Evolutionary conservation across 1,140 invertebrate species (phyloP), one percentile per base, ranked within the genome.

Genomic region (Calosoma granatense): DNA sequence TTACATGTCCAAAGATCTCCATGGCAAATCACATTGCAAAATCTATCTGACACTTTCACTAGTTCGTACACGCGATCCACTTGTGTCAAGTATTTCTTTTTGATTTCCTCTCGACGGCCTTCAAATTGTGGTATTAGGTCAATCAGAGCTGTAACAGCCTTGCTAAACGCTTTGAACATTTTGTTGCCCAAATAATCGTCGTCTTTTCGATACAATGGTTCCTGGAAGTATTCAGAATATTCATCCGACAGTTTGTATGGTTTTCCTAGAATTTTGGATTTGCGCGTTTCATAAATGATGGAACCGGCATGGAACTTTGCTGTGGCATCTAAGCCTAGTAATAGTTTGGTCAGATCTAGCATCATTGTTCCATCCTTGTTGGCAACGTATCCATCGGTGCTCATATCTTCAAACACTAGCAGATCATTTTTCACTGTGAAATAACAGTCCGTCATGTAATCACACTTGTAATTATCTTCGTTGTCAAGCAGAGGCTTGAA

Each of bases 1-100:
- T 84, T 85, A 36, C 80, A 82, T 19, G 74, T 73, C 81, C 82
- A 84, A 2, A 80, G 67, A 70, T 85, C 78, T 0, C 77, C 76
- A 65, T 84, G 84, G 36, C 73, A 75, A 4, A 83, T 67, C 0
- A 83, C 81, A 58, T 81, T 83, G 70, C 66, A 21, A 72, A 63
- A 11, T 63, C 56, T 20, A 62, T 52, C 1, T 71, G 58, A 39
- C 73, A 63, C 1, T 66, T 61, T 1, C 63, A 58, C 0, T 56
- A 55, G 23, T 77, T 59, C 15, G 41, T 19, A 61, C 61, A 59
- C 63, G 36, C 63, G 59, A 39, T 61, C 69, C 23, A 61, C 62
- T 22, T 52, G 57, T 58, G 67, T 64, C 20, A 1, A 69, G 51
- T n/a, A 65, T 61, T 68, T 58, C 64, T 1, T 6, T 47, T 47